These are phyloP conservation scores for Synanthedon formicaeformis DNA, from an alignment of 2,888 invertebrate genomes.

Conservation along the genomic window DNA sequence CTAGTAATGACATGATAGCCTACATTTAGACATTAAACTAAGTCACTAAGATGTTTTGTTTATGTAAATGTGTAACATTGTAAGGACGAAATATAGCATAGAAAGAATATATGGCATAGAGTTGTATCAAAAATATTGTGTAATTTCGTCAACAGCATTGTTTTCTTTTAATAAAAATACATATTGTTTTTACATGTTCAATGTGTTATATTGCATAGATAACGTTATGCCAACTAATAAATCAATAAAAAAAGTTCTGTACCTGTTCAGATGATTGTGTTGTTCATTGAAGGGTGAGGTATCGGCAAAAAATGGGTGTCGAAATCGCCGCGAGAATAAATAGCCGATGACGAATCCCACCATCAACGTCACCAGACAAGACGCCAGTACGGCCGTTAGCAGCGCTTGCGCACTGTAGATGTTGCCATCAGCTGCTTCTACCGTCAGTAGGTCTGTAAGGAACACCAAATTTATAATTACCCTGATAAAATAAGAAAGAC, in stretches of 20 bases:
- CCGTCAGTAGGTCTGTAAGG: conserved; percentile 52
- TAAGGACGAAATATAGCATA: too few species aligned
- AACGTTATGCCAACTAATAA: background rate
- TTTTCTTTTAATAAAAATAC: background rate
- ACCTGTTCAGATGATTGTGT: conserved; percentile 82
- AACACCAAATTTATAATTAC: too few species aligned
- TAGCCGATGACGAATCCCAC: conserved; percentile 88
- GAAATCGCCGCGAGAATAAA: conserved; percentile 82
- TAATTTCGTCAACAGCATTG: too few species aligned
- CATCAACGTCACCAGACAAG: conserved; percentile 83
- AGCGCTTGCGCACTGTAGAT: conserved; percentile 85
- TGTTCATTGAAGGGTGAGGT: conserved; percentile 82
- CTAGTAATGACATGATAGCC: too few species aligned
- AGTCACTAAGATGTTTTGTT: too few species aligned
- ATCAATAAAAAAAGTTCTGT: conserved; percentile 5
- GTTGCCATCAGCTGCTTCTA: conserved; percentile 73
- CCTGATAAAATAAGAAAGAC: too few species aligned
- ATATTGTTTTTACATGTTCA: background rate
- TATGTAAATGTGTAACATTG: too few species aligned
- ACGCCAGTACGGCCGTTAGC: conserved; percentile 82
- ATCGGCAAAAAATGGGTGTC: conserved; percentile 78
- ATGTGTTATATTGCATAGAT: background rate
- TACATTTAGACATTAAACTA: too few species aligned
- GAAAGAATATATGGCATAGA: too few species aligned
- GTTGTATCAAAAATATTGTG: too few species aligned